phyloP scores from a whole-genome alignment of 2,888 invertebrate genomes.

The Dicyrtomina minuta region DNA sequence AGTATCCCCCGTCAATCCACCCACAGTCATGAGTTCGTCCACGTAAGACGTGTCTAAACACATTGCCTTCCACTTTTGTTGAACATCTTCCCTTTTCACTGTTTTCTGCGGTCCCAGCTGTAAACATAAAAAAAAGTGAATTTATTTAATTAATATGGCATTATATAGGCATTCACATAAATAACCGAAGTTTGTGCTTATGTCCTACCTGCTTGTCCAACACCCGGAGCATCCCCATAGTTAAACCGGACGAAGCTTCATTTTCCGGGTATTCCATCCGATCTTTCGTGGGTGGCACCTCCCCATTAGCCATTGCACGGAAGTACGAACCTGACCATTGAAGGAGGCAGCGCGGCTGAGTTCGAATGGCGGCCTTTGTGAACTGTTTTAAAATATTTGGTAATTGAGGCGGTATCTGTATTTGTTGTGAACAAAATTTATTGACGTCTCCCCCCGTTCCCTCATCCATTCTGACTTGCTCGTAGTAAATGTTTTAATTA shows the following conservation, averaged over 20 bases:
- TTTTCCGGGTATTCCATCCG: constrained; percentile 38
- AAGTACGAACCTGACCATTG: constrained; percentile 65
- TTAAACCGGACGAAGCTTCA: constrained; percentile 37
- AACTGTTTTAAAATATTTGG: constrained; percentile 82
- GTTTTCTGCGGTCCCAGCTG: constrained; percentile 34
- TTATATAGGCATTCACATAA: no score
- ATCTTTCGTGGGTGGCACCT: constrained; percentile 43
- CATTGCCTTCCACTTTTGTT: constrained; percentile 44
- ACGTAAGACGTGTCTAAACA: constrained; percentile 44
- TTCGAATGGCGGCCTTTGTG: constrained; percentile 87
- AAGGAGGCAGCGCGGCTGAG: constrained; percentile 82
- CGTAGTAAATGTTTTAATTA: neutral
- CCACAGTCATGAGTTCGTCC: constrained; percentile 36
- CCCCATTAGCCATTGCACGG: constrained; percentile 40
- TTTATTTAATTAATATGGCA: neutral
- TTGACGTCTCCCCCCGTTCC: constrained; percentile 61
- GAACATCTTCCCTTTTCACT: constrained; percentile 35
- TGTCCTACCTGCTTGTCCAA: constrained; percentile 8
- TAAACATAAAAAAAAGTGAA: constrained; percentile 4
- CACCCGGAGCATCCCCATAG: constrained; percentile 13
- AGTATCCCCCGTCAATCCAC: constrained; percentile 28
- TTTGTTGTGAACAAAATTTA: constrained; percentile 79
- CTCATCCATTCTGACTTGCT: constrained; percentile 1
- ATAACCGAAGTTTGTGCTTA: no score
- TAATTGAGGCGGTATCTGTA: constrained; percentile 77